A percentile compares a stretch with the other conserved stretches of the same genome.
These are phyloP conservation scores for Cabera pusaria DNA, from an alignment of 2,888 invertebrate genomes.

Conservation along the genomic window DNA sequence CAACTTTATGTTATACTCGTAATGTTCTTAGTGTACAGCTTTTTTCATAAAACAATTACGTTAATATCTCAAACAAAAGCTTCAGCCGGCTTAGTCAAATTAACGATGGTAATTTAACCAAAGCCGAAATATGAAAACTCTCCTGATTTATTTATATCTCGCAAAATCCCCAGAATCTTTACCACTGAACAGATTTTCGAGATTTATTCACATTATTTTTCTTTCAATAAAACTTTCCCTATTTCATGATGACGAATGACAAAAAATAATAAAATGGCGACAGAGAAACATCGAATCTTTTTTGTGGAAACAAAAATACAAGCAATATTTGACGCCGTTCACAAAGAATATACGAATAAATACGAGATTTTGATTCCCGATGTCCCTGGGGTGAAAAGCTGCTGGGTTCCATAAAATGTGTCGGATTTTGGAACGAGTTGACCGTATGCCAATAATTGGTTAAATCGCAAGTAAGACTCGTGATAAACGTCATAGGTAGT, in stretches of 20 bases:
- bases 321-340: conserved; percentile 26
- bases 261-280: conserved; percentile 22
- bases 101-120: conserved; percentile 21
- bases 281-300: conserved; percentile 18
- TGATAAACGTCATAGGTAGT: conserved; percentile 52
- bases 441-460: conserved; percentile 39
- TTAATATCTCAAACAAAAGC: conserved; percentile 10
- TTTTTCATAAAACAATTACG: conserved; percentile 4
- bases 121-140: conserved; percentile 20
- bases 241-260: conserved; percentile 22
- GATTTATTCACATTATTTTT: conserved; percentile 22
- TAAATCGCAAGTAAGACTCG: conserved; percentile 34
- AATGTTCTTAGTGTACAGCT: no score
- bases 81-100: conserved; percentile 14
- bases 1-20: no score
- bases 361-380: conserved; percentile 22
- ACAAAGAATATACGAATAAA: conserved; percentile 30
- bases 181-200: conserved; percentile 15
- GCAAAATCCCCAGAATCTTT: conserved; percentile 10
- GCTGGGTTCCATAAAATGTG: conserved; percentile 13
- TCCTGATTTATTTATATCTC: conserved; percentile 15
- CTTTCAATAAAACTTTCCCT: conserved; percentile 22
- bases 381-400: conserved; percentile 15
- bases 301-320: conserved; percentile 22
- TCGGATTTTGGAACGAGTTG: conserved; percentile 18